phyloP scores from a whole-genome alignment of 1,140 invertebrate species.

The Lutraria rhynchaena region DNA sequence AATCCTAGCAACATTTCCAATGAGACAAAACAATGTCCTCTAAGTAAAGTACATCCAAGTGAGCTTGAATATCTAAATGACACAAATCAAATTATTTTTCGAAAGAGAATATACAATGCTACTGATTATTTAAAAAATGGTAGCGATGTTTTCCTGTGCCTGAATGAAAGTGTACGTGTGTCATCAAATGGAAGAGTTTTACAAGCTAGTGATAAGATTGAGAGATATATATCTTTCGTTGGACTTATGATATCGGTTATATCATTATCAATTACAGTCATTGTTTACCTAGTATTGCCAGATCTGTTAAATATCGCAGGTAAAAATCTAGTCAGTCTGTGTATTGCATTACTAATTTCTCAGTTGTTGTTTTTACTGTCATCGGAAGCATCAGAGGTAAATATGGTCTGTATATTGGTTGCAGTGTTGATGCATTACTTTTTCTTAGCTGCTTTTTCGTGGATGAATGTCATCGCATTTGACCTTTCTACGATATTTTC shows the following conservation, averaged over 20 bases:
- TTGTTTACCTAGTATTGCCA: slow-evolving; percentile 79
- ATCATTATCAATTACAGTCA: slow-evolving; percentile 69
- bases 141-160: slow-evolving; percentile 26
- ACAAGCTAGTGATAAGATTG: slow-evolving; percentile 29
- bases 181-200: slow-evolving; percentile 13
- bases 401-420: slow-evolving; percentile 66
- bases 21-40: slow-evolving; percentile 2
- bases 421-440: slow-evolving; percentile 83
- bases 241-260: slow-evolving; percentile 67
- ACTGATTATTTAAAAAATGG: slow-evolving; percentile 18
- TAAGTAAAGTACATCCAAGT: neutral
- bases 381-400: slow-evolving; percentile 39
- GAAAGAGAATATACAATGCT: slow-evolving; percentile 9
- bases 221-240: slow-evolving; percentile 65
- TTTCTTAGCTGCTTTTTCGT: slow-evolving; percentile 84
- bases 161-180: neutral
- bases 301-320: slow-evolving; percentile 83
- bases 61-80: slow-evolving; percentile 7
- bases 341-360: slow-evolving; percentile 80
- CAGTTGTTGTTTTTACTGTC: slow-evolving; percentile 82
- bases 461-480: slow-evolving; percentile 85
- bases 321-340: slow-evolving; percentile 82
- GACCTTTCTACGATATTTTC: slow-evolving; percentile 86
- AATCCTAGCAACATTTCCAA: neutral
- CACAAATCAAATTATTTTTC: slow-evolving; percentile 25